Base-by-base conservation (phyloP, 1,140 invertebrate species). In the Drosophila willistoni region DNA sequence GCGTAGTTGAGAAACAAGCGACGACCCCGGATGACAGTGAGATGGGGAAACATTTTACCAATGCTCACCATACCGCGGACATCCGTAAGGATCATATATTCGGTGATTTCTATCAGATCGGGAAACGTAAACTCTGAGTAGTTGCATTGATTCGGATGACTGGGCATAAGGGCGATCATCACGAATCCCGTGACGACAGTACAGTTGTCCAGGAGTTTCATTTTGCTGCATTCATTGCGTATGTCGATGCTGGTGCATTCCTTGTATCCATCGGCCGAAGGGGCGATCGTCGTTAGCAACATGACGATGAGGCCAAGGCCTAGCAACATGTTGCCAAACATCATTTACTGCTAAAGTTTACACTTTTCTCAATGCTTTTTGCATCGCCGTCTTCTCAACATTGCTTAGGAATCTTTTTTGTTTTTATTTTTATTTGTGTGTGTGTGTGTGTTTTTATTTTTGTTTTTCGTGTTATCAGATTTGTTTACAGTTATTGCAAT, bases 21-120 rank as follows among this genome's bases (percentile, higher is more conserved):
- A 74, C 96, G 94, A n/a, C 98, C 98, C 55, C 98, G 94, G 73
- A 99, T 99, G 36, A 99, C 96, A 14, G 96, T 93, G 73, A 99
- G 93, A 93, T 99, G 98, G 2, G 98, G 98, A 92, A 99, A 99
- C 55, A 99, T 93, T 68, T 95, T 93, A 7, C 94, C 94, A 13
- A 99, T 93, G 61, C 95, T 96, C 41, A 93, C 94, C n/a, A 99
- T 92, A 44, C 96, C 96, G 74, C 94, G 94, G 14, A 97, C 95
- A 79, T 97, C 94, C 56, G 93, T 93, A 55, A 95, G 93, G 73
- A 93, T 84, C 36, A 95, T 91, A 81, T 94, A 94, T 60, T 94
- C 95, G 34, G 94, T 94, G 64, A 96, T 94, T 93, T 97, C 93
- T 44, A 72, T 81, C 17, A 87, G 47, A 25, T 71, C 62, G 6